A percentile compares a stretch with the other conserved stretches of the same genome.
Evolutionary conservation across 2,797 vertebrate species (phyloP).

Genomic region (Potorous gilbertii): DNA sequence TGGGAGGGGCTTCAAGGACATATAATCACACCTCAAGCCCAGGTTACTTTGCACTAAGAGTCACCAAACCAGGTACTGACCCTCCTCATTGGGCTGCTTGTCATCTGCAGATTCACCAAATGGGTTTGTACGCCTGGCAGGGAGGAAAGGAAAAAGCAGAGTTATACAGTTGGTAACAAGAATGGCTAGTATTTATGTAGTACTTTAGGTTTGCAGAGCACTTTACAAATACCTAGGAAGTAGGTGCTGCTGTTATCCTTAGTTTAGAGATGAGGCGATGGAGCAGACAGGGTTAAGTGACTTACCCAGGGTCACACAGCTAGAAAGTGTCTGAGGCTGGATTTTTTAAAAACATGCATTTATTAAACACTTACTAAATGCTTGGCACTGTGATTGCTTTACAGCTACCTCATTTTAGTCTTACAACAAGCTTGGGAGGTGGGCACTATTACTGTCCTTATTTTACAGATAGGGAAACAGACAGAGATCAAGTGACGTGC

Average conservation of each 20-base stretch:
- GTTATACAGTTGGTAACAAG: not conserved
- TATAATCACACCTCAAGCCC: not conserved
- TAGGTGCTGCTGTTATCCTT: not conserved
- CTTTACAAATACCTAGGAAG: not conserved
- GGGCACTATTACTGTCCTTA: not conserved
- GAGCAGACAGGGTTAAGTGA: not conserved
- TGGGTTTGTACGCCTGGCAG: slow-evolving; percentile 93
- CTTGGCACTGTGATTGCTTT: not conserved
- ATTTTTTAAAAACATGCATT: not conserved
- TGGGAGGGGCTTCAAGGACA: not conserved
- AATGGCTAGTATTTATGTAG: not conserved
- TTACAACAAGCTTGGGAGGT: not conserved
- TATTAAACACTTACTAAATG: not conserved
- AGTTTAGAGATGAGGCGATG: not conserved
- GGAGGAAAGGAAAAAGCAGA: not conserved
- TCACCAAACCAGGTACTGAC: slow-evolving; percentile 79
- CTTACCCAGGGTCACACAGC: not conserved
- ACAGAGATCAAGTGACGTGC: not conserved
- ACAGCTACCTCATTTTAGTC: not conserved
- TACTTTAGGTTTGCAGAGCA: not conserved
- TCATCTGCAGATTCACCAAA: slow-evolving; percentile 95
- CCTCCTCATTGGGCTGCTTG: slow-evolving; percentile 86
- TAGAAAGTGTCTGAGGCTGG: not conserved
- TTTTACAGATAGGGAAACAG: not conserved
- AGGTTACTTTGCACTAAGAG: not conserved